Conservation (phyloP, 2,113 vertebrate species). For the Syrmaticus mikado region DNA sequence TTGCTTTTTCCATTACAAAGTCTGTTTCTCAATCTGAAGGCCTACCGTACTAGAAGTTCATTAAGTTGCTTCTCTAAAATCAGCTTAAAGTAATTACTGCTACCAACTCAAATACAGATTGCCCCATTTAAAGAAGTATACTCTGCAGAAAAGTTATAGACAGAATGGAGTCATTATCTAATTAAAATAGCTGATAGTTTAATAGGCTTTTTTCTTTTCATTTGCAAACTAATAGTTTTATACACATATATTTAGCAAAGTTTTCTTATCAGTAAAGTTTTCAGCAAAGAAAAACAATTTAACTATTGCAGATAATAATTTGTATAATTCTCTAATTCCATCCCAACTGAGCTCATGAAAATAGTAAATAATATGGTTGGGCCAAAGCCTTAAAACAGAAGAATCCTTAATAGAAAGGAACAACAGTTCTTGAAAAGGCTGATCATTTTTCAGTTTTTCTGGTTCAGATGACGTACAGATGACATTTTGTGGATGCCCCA, state of each 20-base stretch:
- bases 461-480: not conserved
- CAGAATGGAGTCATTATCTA: not conserved
- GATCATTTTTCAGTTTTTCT: not conserved
- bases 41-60: not conserved
- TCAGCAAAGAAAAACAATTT: not conserved
- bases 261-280: not conserved
- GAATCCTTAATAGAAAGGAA: not conserved
- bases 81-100: not conserved
- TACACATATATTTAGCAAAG: not conserved
- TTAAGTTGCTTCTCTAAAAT: not conserved
- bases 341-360: not conserved
- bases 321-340: not conserved
- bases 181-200: not conserved
- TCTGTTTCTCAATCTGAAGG: not conserved
- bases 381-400: not conserved
- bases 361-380: not conserved
- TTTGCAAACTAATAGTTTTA: not conserved
- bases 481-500: no score
- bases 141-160: not conserved
- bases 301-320: not conserved
- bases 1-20: not conserved
- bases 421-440: not conserved
- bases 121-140: not conserved
- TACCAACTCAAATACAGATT: not conserved
- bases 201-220: not conserved